These are phyloP conservation scores for Eurytoma californica DNA, from an alignment of 2,888 invertebrate species.

Conservation along the genomic window DNA sequence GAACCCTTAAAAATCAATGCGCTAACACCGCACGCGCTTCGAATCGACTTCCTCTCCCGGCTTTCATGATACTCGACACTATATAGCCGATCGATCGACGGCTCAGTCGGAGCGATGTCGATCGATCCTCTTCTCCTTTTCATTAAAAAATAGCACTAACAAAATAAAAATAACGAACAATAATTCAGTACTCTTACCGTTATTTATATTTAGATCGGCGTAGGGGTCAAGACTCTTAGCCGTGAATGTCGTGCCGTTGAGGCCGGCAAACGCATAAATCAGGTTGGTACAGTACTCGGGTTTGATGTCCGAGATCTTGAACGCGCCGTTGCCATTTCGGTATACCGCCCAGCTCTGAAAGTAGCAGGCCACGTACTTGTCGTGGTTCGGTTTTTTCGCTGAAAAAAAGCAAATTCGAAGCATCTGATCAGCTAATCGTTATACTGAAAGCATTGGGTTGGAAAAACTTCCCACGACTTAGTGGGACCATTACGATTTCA, in stretches of 20 bases:
- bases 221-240: slow-evolving; percentile 86
- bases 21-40: no score
- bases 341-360: slow-evolving; percentile 88
- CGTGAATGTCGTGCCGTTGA: slow-evolving; percentile 80
- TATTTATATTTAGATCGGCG: slow-evolving; percentile 85
- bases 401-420: background rate
- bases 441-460: background rate
- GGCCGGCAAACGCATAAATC: slow-evolving; percentile 88
- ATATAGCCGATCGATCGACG: no score
- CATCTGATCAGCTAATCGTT: background rate
- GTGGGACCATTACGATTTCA: background rate
- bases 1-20: no score
- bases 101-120: no score
- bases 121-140: no score
- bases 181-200: slow-evolving; percentile 78
- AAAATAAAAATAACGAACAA: background rate
- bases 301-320: slow-evolving; percentile 81
- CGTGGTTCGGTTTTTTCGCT: slow-evolving; percentile 77
- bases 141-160: no score
- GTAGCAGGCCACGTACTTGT: slow-evolving; percentile 88
- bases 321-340: slow-evolving; percentile 80
- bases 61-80: no score
- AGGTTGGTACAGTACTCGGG: slow-evolving; percentile 86
- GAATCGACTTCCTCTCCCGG: no score
- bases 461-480: background rate